Percentiles rank a stretch among this genome's conserved stretches.
Conservation (phyloP, 2,797 vertebrate genomes). For the Phrynocephalus forsythii region DNA sequence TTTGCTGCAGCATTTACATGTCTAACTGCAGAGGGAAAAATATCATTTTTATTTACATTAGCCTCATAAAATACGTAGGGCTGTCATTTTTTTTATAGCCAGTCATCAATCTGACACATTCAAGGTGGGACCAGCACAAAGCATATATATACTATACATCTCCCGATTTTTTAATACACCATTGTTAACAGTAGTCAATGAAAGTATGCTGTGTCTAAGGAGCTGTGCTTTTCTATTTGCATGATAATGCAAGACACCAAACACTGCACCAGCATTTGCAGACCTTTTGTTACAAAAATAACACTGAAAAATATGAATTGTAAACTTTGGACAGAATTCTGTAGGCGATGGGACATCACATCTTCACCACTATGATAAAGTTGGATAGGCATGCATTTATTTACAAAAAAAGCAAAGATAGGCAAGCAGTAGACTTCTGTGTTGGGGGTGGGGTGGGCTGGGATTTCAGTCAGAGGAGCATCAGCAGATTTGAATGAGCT, state of each 20-base stretch:
- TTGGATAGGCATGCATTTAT: not conserved
- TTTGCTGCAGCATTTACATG: not conserved
- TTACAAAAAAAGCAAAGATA: not conserved
- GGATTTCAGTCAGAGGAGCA: not conserved
- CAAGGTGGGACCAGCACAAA: not conserved
- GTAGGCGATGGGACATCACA: not conserved
- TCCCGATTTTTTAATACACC: slow-evolving; percentile 5
- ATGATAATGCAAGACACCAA: not conserved
- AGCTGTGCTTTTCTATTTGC: not conserved
- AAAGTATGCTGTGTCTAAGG: too few relatives aligned
- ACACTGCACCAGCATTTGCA: not conserved
- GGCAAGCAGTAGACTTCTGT: not conserved
- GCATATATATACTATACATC: not conserved
- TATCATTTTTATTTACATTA: not conserved
- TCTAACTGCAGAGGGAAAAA: not conserved
- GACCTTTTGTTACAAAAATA: not conserved
- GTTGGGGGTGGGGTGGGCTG: not conserved
- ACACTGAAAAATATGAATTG: not conserved
- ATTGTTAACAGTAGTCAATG: not conserved
- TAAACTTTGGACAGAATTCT: not conserved
- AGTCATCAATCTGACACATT: not conserved
- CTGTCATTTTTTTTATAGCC: not conserved
- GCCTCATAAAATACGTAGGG: not conserved
- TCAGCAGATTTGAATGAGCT: not conserved
- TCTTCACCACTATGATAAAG: not conserved